Conservation (phyloP, 2,888 invertebrate species). For the Lithophane leautieri region DNA sequence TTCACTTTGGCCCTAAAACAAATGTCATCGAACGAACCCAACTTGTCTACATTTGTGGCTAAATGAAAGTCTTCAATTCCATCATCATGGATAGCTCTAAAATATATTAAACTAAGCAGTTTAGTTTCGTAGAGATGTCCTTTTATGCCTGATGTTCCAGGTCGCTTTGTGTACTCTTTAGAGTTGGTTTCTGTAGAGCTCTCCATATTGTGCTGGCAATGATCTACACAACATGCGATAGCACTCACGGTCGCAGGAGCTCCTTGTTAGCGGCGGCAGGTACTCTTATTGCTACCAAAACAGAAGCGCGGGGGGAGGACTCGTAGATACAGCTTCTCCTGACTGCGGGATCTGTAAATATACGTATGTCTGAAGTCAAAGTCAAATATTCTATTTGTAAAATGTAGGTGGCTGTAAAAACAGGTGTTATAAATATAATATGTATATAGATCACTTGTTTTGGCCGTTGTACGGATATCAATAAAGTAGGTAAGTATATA, state of each 20-base stretch:
- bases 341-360: too few species aligned
- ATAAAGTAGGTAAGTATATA: too few species aligned
- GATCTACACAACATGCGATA: neutral
- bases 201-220: neutral
- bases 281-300: neutral
- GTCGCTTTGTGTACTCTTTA: neutral
- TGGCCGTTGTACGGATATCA: too few species aligned
- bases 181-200: neutral
- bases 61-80: neutral
- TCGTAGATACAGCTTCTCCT: too few species aligned
- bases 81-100: neutral
- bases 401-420: too few species aligned
- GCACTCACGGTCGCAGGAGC: neutral
- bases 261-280: neutral
- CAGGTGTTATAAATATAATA: too few species aligned
- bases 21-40: neutral
- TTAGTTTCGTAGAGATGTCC: neutral
- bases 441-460: too few species aligned
- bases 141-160: neutral
- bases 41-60: neutral
- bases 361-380: too few species aligned
- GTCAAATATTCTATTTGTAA: too few species aligned
- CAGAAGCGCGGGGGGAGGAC: too few species aligned
- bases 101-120: neutral
- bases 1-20: neutral